Evolutionary conservation across 2,113 vertebrate genomes (phyloP), one percentile per base, ranked within the genome.

Genomic region (Otis tarda): DNA sequence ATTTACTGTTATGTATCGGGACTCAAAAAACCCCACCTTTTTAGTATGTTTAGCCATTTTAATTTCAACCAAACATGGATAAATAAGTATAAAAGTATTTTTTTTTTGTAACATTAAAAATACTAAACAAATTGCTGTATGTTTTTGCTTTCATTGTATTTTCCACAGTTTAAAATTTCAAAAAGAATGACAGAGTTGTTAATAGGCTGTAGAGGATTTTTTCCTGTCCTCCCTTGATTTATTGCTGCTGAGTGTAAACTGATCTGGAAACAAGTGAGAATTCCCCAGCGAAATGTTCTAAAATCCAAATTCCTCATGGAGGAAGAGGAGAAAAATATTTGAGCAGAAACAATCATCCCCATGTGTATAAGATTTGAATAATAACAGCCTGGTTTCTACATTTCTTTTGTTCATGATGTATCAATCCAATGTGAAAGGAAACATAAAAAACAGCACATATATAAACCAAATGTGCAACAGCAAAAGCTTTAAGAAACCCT

Each of bases 401-500:
- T 92, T 92, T 97, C 93, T 95, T 96, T 96, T 97, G 95, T 96
- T 97, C 57, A 12, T 85, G 91, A 96, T 90, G 41, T 94, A 95
- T 96, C 90, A 63, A 94, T 96, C 92, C 47, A 61, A 18, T 70
- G 83, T 70, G 67, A 85, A 94, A 93, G 83, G 64, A 89, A 94
- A 97, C 95, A 94, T 93, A 94, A 93, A 95, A 95, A 87, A 2
- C 64, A 91, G 33, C 52, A 82, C 55, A 96, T 94, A 95, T 65
- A 97, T 74, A 90, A 89, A 83, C 21, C 65, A 94, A 97, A 73
- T 79, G 60, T 87, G 83, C 53, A 55, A 57, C 65, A 90, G 71
- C 87, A 84, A 96, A 95, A 96, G 94, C 83, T 96, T 97, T 97
- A 98, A 97, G 93, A 96, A 97, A 97, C 95, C 79, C 96, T 98